Evolutionary conservation across 2,113 vertebrate species (phyloP).

Genomic region (Ophthalmotilapia sp.): DNA sequence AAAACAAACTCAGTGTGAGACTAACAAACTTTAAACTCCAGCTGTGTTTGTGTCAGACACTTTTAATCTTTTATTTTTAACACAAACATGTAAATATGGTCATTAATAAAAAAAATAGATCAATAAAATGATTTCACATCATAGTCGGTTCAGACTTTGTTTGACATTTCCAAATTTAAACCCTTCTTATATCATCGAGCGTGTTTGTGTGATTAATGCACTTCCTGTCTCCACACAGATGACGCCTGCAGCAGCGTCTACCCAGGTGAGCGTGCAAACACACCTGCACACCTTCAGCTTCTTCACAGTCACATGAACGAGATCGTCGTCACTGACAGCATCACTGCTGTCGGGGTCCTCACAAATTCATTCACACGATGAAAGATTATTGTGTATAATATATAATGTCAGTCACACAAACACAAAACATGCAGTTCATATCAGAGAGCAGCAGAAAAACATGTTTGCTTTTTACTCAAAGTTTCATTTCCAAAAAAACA

Average conservation of each 20-base stretch:
- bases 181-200: neutral
- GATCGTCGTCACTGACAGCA: accelerated
- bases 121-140: accelerated
- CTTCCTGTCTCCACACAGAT: neutral
- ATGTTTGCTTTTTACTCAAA: neutral
- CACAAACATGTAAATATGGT: accelerated
- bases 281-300: neutral
- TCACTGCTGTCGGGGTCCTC: accelerated
- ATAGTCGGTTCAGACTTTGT: accelerated
- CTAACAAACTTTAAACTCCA: accelerated
- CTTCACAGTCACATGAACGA: neutral
- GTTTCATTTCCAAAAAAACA: neutral
- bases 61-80: neutral
- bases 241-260: neutral
- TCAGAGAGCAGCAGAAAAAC: neutral
- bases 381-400: neutral
- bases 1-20: neutral
- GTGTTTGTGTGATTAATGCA: neutral
- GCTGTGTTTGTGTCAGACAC: neutral
- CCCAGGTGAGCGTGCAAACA: constrained; percentile 14
- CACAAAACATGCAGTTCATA: accelerated
- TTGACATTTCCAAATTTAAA: accelerated
- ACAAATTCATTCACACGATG: neutral
- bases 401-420: neutral
- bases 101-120: neutral